phyloP scores from a whole-genome alignment of 1,140 invertebrate species.

The Tetraneura akinire region DNA sequence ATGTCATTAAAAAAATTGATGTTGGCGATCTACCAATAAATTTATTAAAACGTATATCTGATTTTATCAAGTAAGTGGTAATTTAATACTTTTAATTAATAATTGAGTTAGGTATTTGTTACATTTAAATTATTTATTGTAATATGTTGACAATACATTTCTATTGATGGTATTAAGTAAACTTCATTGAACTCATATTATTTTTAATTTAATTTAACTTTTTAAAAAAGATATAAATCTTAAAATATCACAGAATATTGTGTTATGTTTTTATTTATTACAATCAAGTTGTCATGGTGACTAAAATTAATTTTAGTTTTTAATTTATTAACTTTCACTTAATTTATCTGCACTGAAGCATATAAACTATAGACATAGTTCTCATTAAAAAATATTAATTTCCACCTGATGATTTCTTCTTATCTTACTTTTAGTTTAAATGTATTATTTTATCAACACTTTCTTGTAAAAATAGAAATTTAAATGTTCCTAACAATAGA shows the following conservation, averaged over 20 bases:
- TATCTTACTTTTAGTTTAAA: neutral
- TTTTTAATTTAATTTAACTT: too few relatives aligned
- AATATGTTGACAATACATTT: too few relatives aligned
- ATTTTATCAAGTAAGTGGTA: conserved; percentile 46
- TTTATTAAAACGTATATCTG: conserved; percentile 26
- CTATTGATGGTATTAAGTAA: too few relatives aligned
- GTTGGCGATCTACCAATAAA: conserved; percentile 17
- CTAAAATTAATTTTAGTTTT: conserved; percentile 11
- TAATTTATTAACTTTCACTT: conserved; percentile 40
- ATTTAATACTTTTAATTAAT: neutral
- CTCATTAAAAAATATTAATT: conserved; percentile 19
- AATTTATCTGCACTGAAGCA: conserved; percentile 34
- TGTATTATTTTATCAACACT: conserved; percentile 14
- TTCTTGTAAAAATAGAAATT: neutral
- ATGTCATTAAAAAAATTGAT: conserved; percentile 36
- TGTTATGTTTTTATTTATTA: conserved; percentile 6
- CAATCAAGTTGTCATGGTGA: conserved; percentile 28
- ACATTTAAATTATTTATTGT: neutral
- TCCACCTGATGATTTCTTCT: conserved; percentile 40
- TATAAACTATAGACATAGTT: neutral
- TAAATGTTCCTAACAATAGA: neutral
- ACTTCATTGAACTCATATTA: too few relatives aligned
- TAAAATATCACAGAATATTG: too few relatives aligned
- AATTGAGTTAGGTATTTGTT: neutral
- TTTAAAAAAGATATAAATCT: too few relatives aligned